A percentile compares a stretch with the other conserved stretches of the same genome.
Evolutionary conservation across 2,888 invertebrate species (phyloP).

Genomic region (Laothoe populi): DNA sequence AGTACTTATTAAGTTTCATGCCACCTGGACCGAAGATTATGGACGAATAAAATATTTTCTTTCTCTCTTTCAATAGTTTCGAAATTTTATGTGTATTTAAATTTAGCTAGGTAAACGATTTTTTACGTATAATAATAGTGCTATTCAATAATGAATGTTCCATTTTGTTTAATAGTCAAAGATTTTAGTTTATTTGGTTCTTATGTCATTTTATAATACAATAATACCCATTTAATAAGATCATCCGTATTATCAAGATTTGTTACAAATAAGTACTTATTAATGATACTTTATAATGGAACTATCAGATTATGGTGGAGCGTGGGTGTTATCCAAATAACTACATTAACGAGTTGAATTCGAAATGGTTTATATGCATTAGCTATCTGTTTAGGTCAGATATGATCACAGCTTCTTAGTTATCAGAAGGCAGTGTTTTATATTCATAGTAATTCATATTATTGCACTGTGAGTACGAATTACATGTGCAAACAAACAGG

Average conservation of each 20-base stretch:
- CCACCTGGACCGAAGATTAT: too few relatives aligned
- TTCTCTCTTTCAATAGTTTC: background rate
- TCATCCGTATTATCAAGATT: conserved; percentile 27
- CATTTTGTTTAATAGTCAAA: background rate
- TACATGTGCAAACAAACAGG: too few relatives aligned
- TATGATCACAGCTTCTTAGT: background rate
- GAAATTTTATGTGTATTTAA: background rate
- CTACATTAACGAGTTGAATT: conserved; percentile 19
- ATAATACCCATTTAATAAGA: conserved; percentile 21
- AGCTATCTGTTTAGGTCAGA: background rate
- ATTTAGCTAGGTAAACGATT: too few relatives aligned
- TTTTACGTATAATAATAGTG: too few relatives aligned
- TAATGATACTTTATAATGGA: conserved; percentile 12
- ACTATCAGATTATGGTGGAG: conserved; percentile 14
- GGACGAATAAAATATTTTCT: too few relatives aligned
- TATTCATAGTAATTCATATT: too few relatives aligned
- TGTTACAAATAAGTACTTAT: conserved; percentile 25
- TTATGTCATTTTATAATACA: background rate
- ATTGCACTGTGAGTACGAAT: too few relatives aligned
- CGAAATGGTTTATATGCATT: conserved; percentile 29
- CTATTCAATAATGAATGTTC: too few relatives aligned
- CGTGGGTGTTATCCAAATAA: conserved; percentile 11
- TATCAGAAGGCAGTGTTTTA: background rate
- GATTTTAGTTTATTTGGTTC: background rate
- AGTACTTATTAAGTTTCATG: too few relatives aligned